Evolutionary conservation across 2,888 invertebrate species (phyloP), one percentile per base, ranked within the genome.

Genomic region (Conus canariensis): DNA sequence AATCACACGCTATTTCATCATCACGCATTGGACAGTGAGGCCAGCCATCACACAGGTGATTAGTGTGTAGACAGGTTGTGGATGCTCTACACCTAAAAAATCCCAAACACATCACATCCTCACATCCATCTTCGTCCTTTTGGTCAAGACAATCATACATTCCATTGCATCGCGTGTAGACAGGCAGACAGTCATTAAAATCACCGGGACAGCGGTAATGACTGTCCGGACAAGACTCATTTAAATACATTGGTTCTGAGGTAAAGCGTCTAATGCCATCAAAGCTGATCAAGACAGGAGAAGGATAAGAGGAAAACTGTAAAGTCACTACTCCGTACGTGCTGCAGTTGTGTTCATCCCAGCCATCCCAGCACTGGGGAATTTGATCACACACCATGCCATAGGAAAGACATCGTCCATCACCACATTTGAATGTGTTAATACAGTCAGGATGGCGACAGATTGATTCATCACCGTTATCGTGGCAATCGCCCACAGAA

Each of bases 1-100:
- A 7, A 22, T 58, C 58, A 83, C 82, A 83, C 19, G 25, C 8
- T 22, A 83, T 5, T 58, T 83, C 82, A 58, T 83, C 58, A 58
- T 83, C 82, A 58, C 19, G 22, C 58, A 83, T 56, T 8, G 58
- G 82, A 56, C 58, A 83, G 56, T 83, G 82, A 58, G 82, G 22
- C 82, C 82, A 83, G 82, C 82, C 82, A 58, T 83, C 82, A 83
- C 82, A 83, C 58, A 83, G 19, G 10, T 83, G 82, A 22, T 83
- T 22, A 56, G 7, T 12, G 25, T 83, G 82, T 8, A 83, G 10
- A 83, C 82, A 83, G 2, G 22, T 83, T 10, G 19, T 83, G 82
- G 82, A 83, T 9, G 19, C 58, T 83, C 82, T 83, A 9, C 82
- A 83, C 22, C 82, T 16, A 19, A 58, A 58, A 58, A 83, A 58